Base-by-base conservation (phyloP, 2,113 vertebrate genomes). In the Macrotis lagotis region DNA sequence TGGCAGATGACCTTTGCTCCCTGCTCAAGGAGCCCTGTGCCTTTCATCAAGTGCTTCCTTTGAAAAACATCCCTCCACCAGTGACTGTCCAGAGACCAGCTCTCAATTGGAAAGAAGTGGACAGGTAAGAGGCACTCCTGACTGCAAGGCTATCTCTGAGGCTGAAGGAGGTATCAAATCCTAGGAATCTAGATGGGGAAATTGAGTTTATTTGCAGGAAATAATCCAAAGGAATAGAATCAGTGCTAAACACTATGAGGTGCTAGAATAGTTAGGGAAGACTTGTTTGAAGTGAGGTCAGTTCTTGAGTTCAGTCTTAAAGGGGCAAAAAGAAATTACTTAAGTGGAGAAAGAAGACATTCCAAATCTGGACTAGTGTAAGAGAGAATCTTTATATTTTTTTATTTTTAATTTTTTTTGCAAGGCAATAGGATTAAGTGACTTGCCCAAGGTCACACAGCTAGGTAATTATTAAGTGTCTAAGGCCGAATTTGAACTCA, bases 21-120 rank as follows among this genome's bases (percentile, higher is more conserved):
- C 88, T 48, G 8, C 98, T 99, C 91, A 98, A 91, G 5, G 93
- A 97, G 90, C 99, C 99, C 22, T 99, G 99, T 96, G 97, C 97
- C 97, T 96, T 96, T 31, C 96, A 93, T 89, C 97, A 97, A 66
- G 55, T 66, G 0, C 24, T 94, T 37, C 90, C 89, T 0, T 91
- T 51, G 74, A 91, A 97, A 0, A 14, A 93, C 24, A 24, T 48
- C 88, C 98, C 98, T 0, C 92, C 26, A 7, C 98, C 98, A 28
- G 93, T 95, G 48, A 93, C 95, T 0, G 93, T 98, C 94, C 98
- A 97, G 96, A 98, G 96, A 25, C 96, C 98, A 0, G 98, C 97
- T 0, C 89, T 99, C 48, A 99, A 99, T 53, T 99, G 99, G 99
- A 98, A 98, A 91, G 98, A 99, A 49, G 95, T 99, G 0, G 99